phyloP scores from a whole-genome alignment of 2,113 vertebrate species.

The Glaucidium brasilianum region DNA sequence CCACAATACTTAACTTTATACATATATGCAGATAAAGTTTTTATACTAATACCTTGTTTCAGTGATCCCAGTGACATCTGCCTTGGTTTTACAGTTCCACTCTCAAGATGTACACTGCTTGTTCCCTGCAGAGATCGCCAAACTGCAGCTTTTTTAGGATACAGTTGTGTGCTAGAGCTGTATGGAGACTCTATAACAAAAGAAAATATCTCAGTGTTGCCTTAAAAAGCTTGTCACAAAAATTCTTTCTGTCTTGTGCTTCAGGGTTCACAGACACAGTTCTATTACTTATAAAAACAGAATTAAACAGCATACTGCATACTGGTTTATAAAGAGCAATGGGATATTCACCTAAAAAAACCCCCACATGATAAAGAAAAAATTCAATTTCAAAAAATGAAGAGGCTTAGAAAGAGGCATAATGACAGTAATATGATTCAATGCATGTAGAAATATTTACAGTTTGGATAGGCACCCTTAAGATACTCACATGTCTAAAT shows the following conservation, averaged over 20 bases:
- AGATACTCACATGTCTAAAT: not conserved
- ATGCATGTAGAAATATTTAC: not conserved
- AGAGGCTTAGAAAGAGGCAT: not conserved
- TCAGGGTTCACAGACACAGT: not conserved
- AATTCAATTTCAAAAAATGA: not conserved
- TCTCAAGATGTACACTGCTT: slow-evolving; percentile 53
- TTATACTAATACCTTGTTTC: slow-evolving; percentile 76
- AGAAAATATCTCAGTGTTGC: not conserved
- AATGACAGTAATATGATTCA: not conserved
- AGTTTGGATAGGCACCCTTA: not conserved
- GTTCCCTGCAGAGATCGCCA: slow-evolving; percentile 76
- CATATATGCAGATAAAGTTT: not conserved
- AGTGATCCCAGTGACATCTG: slow-evolving; percentile 78
- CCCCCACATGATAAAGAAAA: not conserved
- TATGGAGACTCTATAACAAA: slow-evolving; percentile 85
- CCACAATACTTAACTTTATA: not conserved
- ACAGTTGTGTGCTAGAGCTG: slow-evolving; percentile 75
- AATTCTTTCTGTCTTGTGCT: not conserved
- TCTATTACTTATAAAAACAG: not conserved
- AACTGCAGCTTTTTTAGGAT: slow-evolving; percentile 72
- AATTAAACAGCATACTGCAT: not conserved
- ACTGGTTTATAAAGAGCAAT: fast-evolving
- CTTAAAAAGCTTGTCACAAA: not conserved
- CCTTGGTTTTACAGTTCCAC: slow-evolving; percentile 51
- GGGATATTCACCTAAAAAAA: not conserved